Base-by-base conservation (phyloP, 2,797 vertebrate genomes). In the Gymnocypris eckloni region DNA sequence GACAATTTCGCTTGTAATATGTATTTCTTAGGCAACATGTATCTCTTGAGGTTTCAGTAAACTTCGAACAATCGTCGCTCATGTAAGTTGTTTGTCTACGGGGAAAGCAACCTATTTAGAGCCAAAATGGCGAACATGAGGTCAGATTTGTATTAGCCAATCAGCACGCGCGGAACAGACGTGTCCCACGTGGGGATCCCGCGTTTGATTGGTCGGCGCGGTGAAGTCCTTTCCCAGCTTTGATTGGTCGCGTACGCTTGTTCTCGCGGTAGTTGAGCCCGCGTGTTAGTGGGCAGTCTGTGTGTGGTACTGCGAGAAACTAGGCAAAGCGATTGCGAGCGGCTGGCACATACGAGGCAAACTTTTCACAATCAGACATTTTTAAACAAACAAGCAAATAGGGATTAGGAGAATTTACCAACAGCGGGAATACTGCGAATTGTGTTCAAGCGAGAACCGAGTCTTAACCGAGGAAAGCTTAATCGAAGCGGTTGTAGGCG, bases 111-210 rank as follows among this genome's bases (percentile, higher is more conserved):
- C 94, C 93, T 93, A 94, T 94, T 94, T 93, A 92, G 91, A 95
- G 96, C 95, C 96, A 96, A 96, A 96, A 96, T 96, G 96, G 96
- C 96, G 96, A 95, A 93, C 82, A 86, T 95, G 96, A 96, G 92
- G 95, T 96, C 91, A 93, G 92, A 61, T 69, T 45, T 37, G 25
- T 66, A 61, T 73, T 39, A 82, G 2, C 97, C 97, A 97, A 95
- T 97, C 91, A 61, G 81, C 61, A 25, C 33, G 43, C 70, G 6
- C 20, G 25, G 10, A 28, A 66, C 16, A 28, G 16, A 22, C 11
- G 4, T 6, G 20, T 92, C 95, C 97, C 97, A 97, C 97, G 97
- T 98, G 97, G 97, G 66, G 96, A 4, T 0, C 1, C 22, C 43
- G 2, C 28, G 22, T 5, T 66, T 25, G 92, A 96, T 96, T 96